Evolutionary conservation across 2,888 invertebrate species (phyloP).

Genomic region (Eupithecia exiguata): DNA sequence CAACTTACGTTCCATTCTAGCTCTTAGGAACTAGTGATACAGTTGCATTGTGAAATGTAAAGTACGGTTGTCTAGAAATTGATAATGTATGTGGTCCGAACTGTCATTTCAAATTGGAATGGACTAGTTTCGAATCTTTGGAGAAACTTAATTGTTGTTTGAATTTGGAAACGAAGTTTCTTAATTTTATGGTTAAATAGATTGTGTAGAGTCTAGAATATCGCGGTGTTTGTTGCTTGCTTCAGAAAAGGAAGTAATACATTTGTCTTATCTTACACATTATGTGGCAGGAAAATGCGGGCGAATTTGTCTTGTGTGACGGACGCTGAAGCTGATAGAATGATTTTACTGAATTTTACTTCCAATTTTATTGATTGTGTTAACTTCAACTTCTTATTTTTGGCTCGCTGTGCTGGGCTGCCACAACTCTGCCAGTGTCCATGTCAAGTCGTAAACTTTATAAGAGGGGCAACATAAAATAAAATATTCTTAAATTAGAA

Average conservation of each 20-base stretch:
- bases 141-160: constrained; percentile 65
- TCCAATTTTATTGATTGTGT: no score
- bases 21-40: constrained; percentile 25
- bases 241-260: constrained; percentile 2
- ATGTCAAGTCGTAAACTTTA: no score
- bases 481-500: no score
- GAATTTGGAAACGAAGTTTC: constrained; percentile 19
- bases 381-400: no score
- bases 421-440: no score
- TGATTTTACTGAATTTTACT: background rate
- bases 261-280: background rate
- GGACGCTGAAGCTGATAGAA: background rate
- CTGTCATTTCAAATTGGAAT: constrained; percentile 58
- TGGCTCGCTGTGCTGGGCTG: no score
- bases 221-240: background rate
- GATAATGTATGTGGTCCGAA: constrained; percentile 59
- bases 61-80: constrained; percentile 67
- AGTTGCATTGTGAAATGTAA: constrained; percentile 35
- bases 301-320: constrained; percentile 20
- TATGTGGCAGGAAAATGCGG: constrained; percentile 14
- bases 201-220: background rate
- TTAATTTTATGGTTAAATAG: background rate
- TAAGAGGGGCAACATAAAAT: no score
- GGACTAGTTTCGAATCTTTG: constrained; percentile 58
- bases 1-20: constrained; percentile 34